A percentile compares a stretch with the other conserved stretches of the same genome.
These are phyloP conservation scores for Onychostoma macrolepis DNA, from an alignment of 2,113 vertebrate species.

Conservation along the genomic window DNA sequence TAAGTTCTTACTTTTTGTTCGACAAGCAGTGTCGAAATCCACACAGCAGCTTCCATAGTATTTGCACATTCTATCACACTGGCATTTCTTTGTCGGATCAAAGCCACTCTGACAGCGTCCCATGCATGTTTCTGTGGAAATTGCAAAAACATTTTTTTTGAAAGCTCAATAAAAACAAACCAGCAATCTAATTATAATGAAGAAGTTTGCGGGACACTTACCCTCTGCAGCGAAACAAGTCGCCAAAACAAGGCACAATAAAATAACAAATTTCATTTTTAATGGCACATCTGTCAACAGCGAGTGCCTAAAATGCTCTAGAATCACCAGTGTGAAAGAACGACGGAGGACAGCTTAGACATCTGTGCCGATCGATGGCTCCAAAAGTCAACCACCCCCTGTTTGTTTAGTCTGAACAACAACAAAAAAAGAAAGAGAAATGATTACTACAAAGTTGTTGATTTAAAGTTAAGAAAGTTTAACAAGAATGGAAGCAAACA, in stretches of 20 bases:
- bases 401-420: slow-evolving; percentile 51
- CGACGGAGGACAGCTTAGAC: slow-evolving; percentile 17
- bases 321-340: not conserved
- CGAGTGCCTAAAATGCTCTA: not conserved
- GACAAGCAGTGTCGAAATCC: slow-evolving; percentile 81
- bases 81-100: slow-evolving; percentile 77
- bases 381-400: slow-evolving; percentile 60
- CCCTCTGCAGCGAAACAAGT: slow-evolving; percentile 70
- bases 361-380: slow-evolving; percentile 55
- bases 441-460: slow-evolving; percentile 45
- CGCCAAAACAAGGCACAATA: slow-evolving; percentile 68
- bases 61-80: slow-evolving; percentile 88
- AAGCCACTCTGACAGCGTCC: slow-evolving; percentile 82
- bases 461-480: not conserved
- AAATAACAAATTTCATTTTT: slow-evolving; percentile 70
- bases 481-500: not conserved
- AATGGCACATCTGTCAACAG: slow-evolving; percentile 8
- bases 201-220: slow-evolving; percentile 47
- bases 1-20: slow-evolving; percentile 78
- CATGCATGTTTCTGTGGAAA: slow-evolving; percentile 82
- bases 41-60: slow-evolving; percentile 92
- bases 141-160: not conserved
- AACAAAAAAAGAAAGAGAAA: slow-evolving; percentile 62
- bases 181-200: not conserved
- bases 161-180: not conserved